Conservation (phyloP, 2,113 vertebrate species). For the Macheiramphus alcinus region DNA sequence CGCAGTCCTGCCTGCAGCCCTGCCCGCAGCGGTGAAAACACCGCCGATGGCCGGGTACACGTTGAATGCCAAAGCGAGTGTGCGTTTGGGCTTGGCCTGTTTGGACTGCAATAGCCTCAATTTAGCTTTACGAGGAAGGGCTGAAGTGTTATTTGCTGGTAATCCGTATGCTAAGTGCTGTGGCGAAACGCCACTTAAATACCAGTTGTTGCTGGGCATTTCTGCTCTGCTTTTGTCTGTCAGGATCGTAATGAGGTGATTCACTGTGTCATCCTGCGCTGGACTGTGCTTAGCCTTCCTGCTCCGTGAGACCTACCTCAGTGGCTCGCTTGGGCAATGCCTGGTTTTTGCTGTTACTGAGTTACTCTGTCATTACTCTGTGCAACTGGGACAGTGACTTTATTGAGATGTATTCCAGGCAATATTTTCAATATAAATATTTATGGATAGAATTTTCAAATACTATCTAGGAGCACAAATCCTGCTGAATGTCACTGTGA, state of each 20-base stretch:
- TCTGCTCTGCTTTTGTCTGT: background rate
- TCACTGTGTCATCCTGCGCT: background rate
- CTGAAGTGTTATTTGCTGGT: background rate
- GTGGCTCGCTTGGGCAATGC: background rate
- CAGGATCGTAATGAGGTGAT: background rate
- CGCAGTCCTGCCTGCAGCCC: background rate
- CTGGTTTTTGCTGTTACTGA: background rate
- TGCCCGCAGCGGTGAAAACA: background rate
- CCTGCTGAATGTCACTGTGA: constrained; percentile 20
- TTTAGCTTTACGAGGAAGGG: background rate
- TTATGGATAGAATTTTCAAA: constrained; percentile 27
- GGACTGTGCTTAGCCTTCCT: background rate
- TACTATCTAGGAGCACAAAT: constrained; percentile 20
- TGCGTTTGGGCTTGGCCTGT: background rate
- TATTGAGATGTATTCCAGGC: constrained; percentile 30
- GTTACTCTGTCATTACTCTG: background rate
- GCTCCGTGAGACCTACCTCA: background rate
- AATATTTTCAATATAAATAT: constrained; percentile 54
- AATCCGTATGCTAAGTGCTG: background rate
- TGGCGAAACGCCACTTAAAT: constrained; percentile 15
- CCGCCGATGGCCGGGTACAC: accelerated
- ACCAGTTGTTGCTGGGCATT: background rate
- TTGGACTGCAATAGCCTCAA: background rate
- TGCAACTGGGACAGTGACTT: background rate
- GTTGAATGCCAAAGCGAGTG: background rate